These are phyloP conservation scores for Chouioia cunea DNA, from an alignment of 2,888 invertebrate species.

Conservation along the genomic window DNA sequence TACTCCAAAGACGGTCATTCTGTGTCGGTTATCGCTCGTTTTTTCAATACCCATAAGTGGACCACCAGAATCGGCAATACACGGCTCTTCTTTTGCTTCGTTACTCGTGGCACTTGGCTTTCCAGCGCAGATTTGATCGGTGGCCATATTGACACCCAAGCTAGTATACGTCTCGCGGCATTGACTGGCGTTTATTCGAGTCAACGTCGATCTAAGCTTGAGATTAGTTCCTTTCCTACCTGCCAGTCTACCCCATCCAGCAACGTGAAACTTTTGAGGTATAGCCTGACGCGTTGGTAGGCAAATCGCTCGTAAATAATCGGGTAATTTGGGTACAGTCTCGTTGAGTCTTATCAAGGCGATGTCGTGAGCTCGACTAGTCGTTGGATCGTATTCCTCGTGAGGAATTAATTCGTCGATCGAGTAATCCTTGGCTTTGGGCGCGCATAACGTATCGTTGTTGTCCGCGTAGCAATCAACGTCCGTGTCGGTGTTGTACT, in stretches of 20 bases:
- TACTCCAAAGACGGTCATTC: conserved; percentile 28
- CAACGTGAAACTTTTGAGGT: conserved; percentile 25
- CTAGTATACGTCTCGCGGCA: conserved; percentile 1
- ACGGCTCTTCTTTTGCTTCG: conserved; percentile 17
- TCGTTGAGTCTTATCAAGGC: conserved; percentile 16
- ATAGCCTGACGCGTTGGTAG: conserved; percentile 8
- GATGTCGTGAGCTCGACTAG: conserved; percentile 6
- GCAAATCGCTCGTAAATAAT: conserved; percentile 24
- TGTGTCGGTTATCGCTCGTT: conserved; percentile 62
- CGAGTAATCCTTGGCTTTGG: not conserved
- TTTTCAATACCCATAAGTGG: conserved; percentile 70
- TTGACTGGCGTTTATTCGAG: not conserved
- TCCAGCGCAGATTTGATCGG: conserved; percentile 40
- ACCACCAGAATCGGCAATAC: conserved; percentile 67
- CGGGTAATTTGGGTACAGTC: not conserved
- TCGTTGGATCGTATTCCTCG: conserved; percentile 8
- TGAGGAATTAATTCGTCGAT: not conserved
- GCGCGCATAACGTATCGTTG: conserved; percentile 8
- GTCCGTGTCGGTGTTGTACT: conserved; percentile 24
- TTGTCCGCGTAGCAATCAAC: conserved; percentile 27
- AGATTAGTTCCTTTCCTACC: not conserved
- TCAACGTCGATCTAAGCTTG: conserved; percentile 19
- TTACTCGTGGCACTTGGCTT: not conserved
- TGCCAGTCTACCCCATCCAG: conserved; percentile 41
- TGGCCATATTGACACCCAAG: not conserved